Evolutionary conservation across 2,797 vertebrate genomes (phyloP), one percentile per base, ranked within the genome.

Genomic region (Tarsius wallacei): DNA sequence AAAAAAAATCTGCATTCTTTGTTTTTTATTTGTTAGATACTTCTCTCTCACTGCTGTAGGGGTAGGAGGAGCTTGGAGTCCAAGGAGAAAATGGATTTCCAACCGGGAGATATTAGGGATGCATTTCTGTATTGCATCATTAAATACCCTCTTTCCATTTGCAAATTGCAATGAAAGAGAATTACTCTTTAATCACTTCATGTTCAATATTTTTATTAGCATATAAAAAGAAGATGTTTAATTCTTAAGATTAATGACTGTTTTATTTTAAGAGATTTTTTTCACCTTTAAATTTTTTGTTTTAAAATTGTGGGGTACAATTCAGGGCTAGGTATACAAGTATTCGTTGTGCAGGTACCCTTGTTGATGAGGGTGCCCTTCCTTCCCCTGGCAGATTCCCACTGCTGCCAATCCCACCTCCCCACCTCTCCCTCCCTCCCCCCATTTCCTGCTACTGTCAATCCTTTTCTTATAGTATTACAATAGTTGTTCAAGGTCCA

Each of bases 201-300:
- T 83, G 36, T 80, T 93, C 53, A 68, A 7, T 87, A 76, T 42
- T 92, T 95, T 76, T 26, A 57, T 71, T 81, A 96, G 36, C 8
- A 71, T 15, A 49, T 83, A 49, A 88, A 85, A 95, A 95, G 53
- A 87, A 19, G 8, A 24, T 86, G 26, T 89, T 97, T 96, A 80
- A 84, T 85, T 90, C 55, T 91, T 95, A 73, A 81, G 89, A 53
- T 91, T 91, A 87, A 55, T 87, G 42, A 21, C 49, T 90, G 12
- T 83, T 3, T 55, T 84, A 42, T 96, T 93, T 82, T 19, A 64
- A 15, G 57, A 42, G 42, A 42, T 42, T 42, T 42, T 42, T 42
- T 42, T 42, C 42, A 42, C 42, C 42, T 42, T 42, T 42, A 42
- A 42, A 42, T 42, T 42, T 42, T 42, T 42, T 42, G 42, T 42